Evolutionary conservation across 2,888 invertebrate species (phyloP).

Genomic region (Heliconius hortense): DNA sequence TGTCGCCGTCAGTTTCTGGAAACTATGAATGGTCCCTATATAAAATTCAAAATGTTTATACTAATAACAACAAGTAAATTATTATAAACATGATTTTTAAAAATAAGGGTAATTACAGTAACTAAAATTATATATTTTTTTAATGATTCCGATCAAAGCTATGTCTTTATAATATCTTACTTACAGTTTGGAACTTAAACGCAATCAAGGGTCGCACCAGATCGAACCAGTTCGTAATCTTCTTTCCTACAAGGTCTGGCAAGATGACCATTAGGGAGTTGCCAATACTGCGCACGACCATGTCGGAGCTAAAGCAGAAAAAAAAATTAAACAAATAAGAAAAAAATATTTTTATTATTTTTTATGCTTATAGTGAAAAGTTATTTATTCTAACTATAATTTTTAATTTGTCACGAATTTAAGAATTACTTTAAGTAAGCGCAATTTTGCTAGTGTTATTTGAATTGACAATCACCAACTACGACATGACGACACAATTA

Average conservation of each 20-base stretch:
- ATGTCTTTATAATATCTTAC: constrained; percentile 50
- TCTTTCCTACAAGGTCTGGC: constrained; percentile 93
- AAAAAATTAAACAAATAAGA: background rate
- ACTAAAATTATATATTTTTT: too few relatives aligned
- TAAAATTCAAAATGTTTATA: too few relatives aligned
- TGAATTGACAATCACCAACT: too few relatives aligned
- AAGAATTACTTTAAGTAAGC: background rate
- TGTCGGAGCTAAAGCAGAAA: constrained; percentile 83
- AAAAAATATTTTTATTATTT: background rate
- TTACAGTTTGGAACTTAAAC: constrained; percentile 96
- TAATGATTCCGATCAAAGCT: too few relatives aligned
- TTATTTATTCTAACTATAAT: too few relatives aligned
- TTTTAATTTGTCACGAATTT: too few relatives aligned
- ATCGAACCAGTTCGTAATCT: constrained; percentile 95
- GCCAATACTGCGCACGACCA: constrained; percentile 94
- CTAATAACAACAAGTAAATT: too few relatives aligned
- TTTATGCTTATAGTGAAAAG: too few relatives aligned
- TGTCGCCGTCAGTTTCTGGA: background rate
- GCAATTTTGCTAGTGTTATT: background rate
- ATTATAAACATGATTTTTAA: too few relatives aligned
- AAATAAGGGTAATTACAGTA: too few relatives aligned
- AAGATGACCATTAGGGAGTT: constrained; percentile 94
- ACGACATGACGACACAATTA: too few relatives aligned
- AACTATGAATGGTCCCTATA: background rate
- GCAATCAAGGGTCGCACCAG: constrained; percentile 95